phyloP scores from a whole-genome alignment of 2,113 vertebrate species.

The Pitta sordida region DNA sequence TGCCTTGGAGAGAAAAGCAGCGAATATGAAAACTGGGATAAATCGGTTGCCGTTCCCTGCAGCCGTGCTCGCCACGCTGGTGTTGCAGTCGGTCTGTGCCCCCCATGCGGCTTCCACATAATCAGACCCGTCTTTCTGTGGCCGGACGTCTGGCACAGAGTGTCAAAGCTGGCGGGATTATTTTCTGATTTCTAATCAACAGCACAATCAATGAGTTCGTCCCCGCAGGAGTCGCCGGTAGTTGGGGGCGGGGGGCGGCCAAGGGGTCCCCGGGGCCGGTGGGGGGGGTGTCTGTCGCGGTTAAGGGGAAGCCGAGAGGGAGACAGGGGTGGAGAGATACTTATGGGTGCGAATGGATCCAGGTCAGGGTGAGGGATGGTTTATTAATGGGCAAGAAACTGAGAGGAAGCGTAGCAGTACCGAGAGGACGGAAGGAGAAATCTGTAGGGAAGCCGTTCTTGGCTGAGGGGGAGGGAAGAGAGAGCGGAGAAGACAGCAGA shows the following conservation, averaged over 20 bases:
- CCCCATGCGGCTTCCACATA: background rate
- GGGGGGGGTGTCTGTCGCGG: background rate
- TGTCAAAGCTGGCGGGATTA: conserved; percentile 54
- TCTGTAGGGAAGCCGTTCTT: background rate
- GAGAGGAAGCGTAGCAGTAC: conserved; percentile 4
- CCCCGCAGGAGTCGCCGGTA: background rate
- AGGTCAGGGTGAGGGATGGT: conserved; percentile 11
- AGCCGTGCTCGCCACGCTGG: background rate
- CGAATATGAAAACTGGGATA: background rate
- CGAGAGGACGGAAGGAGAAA: background rate
- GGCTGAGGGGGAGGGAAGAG: background rate
- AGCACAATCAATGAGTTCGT: conserved; percentile 60
- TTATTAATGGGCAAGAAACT: conserved; percentile 37
- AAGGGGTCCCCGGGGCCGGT: background rate
- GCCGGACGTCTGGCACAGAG: background rate
- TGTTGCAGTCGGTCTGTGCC: background rate
- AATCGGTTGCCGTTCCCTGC: background rate
- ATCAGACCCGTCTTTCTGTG: background rate
- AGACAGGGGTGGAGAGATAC: background rate
- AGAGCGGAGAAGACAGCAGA: background rate
- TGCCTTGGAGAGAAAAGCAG: background rate
- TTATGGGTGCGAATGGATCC: background rate
- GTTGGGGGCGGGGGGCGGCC: background rate
- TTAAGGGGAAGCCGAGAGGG: background rate
- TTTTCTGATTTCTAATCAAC: conserved; percentile 79